Percentiles rank a stretch among this genome's conserved stretches.
These are phyloP conservation scores for Myotis findleyi DNA, from an alignment of 2,797 vertebrate species.

Conservation along the genomic window DNA sequence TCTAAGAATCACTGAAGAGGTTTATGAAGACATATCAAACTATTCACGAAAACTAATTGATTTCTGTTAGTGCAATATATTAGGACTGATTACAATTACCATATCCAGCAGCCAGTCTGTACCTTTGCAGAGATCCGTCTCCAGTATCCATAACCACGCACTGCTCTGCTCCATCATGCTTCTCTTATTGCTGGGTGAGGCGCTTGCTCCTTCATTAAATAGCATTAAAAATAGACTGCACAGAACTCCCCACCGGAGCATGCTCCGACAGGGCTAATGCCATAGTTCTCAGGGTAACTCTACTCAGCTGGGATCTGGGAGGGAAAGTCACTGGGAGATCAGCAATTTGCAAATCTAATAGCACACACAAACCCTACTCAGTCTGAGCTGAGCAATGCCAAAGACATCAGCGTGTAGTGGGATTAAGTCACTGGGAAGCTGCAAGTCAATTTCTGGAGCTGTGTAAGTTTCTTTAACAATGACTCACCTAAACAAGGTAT, in stretches of 20 bases:
- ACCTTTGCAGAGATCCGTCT: slow-evolving; percentile 85
- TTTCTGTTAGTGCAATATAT: slow-evolving; percentile 55
- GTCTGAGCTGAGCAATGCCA: slow-evolving; percentile 72
- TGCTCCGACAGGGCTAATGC: slow-evolving; percentile 83
- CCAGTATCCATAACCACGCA: slow-evolving; percentile 85
- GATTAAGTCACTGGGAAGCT: slow-evolving; percentile 74
- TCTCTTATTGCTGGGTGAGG: slow-evolving; percentile 84
- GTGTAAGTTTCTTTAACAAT: slow-evolving; percentile 52
- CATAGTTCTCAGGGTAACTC: slow-evolving; percentile 87
- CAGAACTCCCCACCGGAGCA: slow-evolving; percentile 84
- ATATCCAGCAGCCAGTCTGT: slow-evolving; percentile 75
- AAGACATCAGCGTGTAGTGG: slow-evolving; percentile 77
- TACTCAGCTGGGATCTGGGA: slow-evolving; percentile 83
- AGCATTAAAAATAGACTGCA: slow-evolving; percentile 88
- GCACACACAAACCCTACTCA: slow-evolving; percentile 78
- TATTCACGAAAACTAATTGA: not conserved
- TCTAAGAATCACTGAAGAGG: slow-evolving; percentile 60
- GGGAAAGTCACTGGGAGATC: slow-evolving; percentile 82
- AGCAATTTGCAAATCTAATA: slow-evolving; percentile 82
- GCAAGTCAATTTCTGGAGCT: slow-evolving; percentile 67
- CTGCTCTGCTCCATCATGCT: slow-evolving; percentile 85
- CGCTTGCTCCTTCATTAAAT: slow-evolving; percentile 87
- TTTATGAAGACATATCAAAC: slow-evolving; percentile 14
- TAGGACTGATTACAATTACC: slow-evolving; percentile 60
- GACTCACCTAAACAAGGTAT: slow-evolving; percentile 10